Evolutionary conservation across 2,888 invertebrate genomes (phyloP), one percentile per base, ranked within the genome.

Genomic region (Thereva nobilitata): DNA sequence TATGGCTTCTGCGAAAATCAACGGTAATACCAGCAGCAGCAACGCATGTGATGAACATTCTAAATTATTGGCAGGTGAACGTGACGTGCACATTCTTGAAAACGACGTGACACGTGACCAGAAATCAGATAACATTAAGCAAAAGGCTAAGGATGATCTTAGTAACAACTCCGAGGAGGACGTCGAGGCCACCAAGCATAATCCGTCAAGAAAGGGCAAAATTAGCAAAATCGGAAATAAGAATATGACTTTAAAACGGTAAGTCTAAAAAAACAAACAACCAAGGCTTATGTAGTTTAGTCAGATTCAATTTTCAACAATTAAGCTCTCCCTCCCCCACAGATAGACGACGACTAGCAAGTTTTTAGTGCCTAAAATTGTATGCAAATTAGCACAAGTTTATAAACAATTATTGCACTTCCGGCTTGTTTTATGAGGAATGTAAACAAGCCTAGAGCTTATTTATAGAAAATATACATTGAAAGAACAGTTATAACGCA

Each of bases 241-340:
- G 74, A 77, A 75, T 73, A 78, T 78, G 64, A 77, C 80, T 52
- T 75, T 80, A 35, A 80, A 80, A 72, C 77, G 80, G 79, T 80
- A 65, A 68, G 75, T 74, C 10, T 37, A 35, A 38, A 40, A 42
- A n/a, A 9, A 42, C 7, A 4, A 7, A 7, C n/a, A 9, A 42
- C 2, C n/a, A 42, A 4, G 3, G 4, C 42, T 9, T 42, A 41
- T 8, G 23, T 23, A 23, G 23, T 1, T 23, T 23, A 23, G 23
- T 23, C 23, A 23, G 23, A 23, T 23, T 23, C 23, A 23, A 23
- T 23, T 23, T 23, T 23, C 23, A 23, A 23, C 23, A 23, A 23
- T 23, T 23, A 23, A 23, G 23, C 23, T 23, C 23, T 23, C 23
- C 23, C 23, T 23, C 23, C 23, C 23, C 23, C 23, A 23, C 23